Conservation (phyloP, 2,888 invertebrate genomes). For the Philereme transversata region DNA sequence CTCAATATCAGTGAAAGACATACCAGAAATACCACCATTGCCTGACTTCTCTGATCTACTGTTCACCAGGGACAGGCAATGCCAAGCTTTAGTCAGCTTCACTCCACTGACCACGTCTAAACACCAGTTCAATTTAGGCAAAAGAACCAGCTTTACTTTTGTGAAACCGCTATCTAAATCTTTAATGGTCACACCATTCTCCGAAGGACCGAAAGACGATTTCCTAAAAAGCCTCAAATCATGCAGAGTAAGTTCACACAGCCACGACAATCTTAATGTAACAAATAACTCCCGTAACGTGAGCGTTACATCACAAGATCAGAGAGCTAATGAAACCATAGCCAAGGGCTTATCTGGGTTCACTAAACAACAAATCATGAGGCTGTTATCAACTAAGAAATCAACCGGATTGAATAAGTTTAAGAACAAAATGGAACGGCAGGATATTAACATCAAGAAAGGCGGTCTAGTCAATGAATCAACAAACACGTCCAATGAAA, state of each 20-base stretch:
- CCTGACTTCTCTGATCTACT: constrained; percentile 65
- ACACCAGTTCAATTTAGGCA: constrained; percentile 64
- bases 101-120: constrained; percentile 65
- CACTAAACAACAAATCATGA: constrained; percentile 67
- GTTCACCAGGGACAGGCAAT: constrained; percentile 49
- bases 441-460: constrained; percentile 56
- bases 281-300: constrained; percentile 57
- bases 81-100: constrained; percentile 57
- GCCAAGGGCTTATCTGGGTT: constrained; percentile 68
- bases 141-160: constrained; percentile 48
- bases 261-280: constrained; percentile 44
- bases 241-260: constrained; percentile 52
- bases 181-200: constrained; percentile 49
- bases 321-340: constrained; percentile 65
- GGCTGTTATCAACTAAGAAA: constrained; percentile 71
- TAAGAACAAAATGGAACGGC: constrained; percentile 57
- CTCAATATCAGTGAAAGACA: constrained; percentile 48
- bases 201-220: constrained; percentile 58
- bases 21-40: constrained; percentile 59
- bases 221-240: constrained; percentile 63
- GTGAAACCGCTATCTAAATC: constrained; percentile 53
- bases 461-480: constrained; percentile 67
- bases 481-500: constrained; percentile 49
- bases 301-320: constrained; percentile 55
- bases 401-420: constrained; percentile 68